Evolutionary conservation across 2,113 vertebrate species (phyloP).

Genomic region (Charadrius vociferus): DNA sequence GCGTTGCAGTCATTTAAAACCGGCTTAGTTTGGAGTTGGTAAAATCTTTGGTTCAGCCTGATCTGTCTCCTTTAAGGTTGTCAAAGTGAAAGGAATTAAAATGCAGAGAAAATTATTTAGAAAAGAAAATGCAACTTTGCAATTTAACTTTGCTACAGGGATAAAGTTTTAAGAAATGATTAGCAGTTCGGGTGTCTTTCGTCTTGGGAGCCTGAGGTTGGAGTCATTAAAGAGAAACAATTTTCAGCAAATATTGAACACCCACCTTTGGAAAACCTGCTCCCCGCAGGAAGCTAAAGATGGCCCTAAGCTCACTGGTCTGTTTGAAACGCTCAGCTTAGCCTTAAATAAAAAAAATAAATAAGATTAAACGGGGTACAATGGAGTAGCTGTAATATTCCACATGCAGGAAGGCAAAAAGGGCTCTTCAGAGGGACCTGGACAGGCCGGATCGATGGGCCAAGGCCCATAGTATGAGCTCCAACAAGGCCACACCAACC

Average conservation of each 20-base stretch:
- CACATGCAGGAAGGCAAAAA: background rate
- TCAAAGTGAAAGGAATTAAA: constrained; percentile 13
- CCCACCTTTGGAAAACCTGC: background rate
- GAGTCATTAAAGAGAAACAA: background rate
- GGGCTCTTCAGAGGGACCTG: too few species aligned
- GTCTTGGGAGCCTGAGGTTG: background rate
- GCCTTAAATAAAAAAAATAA: background rate
- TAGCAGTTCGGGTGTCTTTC: background rate
- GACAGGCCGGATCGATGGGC: too few species aligned
- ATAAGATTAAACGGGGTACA: background rate
- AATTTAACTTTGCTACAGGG: constrained; percentile 22
- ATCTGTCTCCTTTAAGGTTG: background rate
- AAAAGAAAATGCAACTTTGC: constrained; percentile 5
- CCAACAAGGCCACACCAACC: too few species aligned
- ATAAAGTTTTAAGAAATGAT: background rate
- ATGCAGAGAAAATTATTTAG: background rate
- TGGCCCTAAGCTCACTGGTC: background rate
- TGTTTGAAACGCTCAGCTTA: background rate
- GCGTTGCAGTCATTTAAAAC: background rate
- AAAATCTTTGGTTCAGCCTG: background rate
- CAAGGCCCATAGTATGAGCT: too few species aligned
- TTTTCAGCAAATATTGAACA: background rate
- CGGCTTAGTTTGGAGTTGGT: background rate
- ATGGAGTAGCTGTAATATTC: background rate
- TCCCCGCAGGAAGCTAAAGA: background rate